Evolutionary conservation across 2,113 vertebrate genomes (phyloP).

Genomic region (Oreocharis arfaki): DNA sequence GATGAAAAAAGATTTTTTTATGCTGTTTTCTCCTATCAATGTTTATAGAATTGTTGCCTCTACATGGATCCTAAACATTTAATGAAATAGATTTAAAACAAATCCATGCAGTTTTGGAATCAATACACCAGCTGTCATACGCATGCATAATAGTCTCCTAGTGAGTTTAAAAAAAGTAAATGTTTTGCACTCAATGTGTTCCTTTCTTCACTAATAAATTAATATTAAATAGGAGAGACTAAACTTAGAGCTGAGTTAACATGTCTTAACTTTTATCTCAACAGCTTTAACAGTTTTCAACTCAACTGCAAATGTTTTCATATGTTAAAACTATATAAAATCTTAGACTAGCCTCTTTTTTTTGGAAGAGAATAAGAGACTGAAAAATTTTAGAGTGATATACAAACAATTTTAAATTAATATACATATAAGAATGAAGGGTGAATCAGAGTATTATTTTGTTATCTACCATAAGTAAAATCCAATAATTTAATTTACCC

Average conservation of each 20-base stretch:
- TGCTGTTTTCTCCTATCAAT: neutral
- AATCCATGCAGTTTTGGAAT: neutral
- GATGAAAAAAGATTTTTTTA: neutral
- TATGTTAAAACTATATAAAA: neutral
- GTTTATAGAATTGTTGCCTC: neutral
- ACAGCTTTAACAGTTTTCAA: neutral
- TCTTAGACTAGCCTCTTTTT: neutral
- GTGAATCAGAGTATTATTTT: neutral
- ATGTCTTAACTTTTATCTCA: neutral
- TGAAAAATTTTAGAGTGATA: neutral
- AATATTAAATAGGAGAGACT: neutral
- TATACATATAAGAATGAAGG: neutral
- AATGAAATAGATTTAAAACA: neutral
- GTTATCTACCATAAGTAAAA: neutral
- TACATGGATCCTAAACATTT: neutral
- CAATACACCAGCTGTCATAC: neutral
- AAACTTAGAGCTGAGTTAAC: neutral
- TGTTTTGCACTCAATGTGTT: neutral
- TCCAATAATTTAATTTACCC: neutral
- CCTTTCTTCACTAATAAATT: neutral
- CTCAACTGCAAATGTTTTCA: neutral
- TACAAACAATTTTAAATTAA: neutral
- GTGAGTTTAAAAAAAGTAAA: neutral
- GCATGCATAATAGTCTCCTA: neutral
- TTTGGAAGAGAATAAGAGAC: neutral